Base-by-base conservation (phyloP, 1,140 invertebrate species). In the Drosophila mojavensis region DNA sequence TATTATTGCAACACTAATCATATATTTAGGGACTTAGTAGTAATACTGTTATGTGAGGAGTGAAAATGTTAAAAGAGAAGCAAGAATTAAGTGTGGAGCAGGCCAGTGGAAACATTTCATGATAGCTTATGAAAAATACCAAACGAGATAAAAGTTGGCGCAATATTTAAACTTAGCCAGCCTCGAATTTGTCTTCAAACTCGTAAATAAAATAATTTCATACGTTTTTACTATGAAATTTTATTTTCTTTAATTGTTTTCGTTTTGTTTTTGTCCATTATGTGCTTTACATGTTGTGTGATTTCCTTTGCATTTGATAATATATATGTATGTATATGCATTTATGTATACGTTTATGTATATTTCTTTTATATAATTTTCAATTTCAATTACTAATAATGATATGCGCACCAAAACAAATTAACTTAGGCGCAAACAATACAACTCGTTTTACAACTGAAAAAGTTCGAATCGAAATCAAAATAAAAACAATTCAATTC, bases 251-350 rank as follows among this genome's bases (percentile, higher is more conserved):
- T 78, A 86, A 81, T 85, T 81, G 54, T 78, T 86, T 69, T 58
- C 53, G 56, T 65, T 78, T 53, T 60, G 58, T 53, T 56, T 68
- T 78, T 80, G 66, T 76, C 82, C 82, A 79, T 86, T 86, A 85
- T 82, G 82, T 85, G 82, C 82, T 85, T 86, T 85, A 85, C 82
- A 85, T 85, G 56, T 85, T 81, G 58, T 79, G 83, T 85, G 82
- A 86, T 65, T 86, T 79, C 45, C 56, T 70, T 58, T 72, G 50
- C 53, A 53, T 76, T 76, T 65, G 30, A 70, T 80, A 55, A 56
- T 63, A 60, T 63, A 55, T 66, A 79, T 47, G 43, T 58, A 59
- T 73, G 20, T 84, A 78, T 83, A 55, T 85, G 68, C 71, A 79
- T 79, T 66, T 77, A 77, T 62, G 30, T 76, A 66, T 76, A 28